These are phyloP conservation scores for Centrocercus urophasianus DNA, from an alignment of 2,113 vertebrate genomes.

Conservation along the genomic window DNA sequence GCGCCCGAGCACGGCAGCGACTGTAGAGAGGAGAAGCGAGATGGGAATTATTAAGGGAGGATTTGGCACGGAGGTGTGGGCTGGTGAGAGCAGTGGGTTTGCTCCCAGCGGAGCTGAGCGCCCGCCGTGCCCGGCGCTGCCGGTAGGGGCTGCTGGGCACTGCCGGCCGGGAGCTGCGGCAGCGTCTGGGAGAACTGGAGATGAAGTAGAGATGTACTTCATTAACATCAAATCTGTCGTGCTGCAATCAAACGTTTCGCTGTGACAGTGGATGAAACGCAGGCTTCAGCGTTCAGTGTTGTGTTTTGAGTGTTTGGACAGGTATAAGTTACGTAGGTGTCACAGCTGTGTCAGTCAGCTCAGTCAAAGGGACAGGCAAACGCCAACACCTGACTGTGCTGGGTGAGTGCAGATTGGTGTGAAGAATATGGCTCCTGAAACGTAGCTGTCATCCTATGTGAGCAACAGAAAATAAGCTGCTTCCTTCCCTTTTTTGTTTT, in stretches of 20 bases:
- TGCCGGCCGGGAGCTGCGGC: not conserved
- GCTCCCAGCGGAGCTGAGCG: not conserved
- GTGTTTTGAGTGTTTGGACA: not conserved
- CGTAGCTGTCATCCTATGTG: not conserved
- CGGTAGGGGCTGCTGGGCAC: conserved; percentile 60
- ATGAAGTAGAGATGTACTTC: not conserved
- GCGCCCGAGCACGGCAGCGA: not conserved
- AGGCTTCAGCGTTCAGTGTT: not conserved
- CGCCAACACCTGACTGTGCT: not conserved
- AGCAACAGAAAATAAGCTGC: not conserved
- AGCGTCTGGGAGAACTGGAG: not conserved
- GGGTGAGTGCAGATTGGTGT: not conserved
- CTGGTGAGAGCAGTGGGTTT: not conserved
- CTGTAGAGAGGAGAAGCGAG: not conserved
- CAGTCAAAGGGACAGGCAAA: not conserved
- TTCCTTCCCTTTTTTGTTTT: not conserved
- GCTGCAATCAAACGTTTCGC: not conserved
- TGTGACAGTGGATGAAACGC: not conserved
- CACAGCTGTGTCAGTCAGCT: not conserved
- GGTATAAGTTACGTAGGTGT: not conserved
- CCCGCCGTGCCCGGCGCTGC: not conserved
- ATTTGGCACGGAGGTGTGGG: not conserved
- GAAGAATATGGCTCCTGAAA: not conserved
- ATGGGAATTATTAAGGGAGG: rapidly evolving
- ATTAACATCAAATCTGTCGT: not conserved